These are phyloP conservation scores for Notechis scutatus DNA, from an alignment of 2,113 vertebrate species.

Conservation along the genomic window DNA sequence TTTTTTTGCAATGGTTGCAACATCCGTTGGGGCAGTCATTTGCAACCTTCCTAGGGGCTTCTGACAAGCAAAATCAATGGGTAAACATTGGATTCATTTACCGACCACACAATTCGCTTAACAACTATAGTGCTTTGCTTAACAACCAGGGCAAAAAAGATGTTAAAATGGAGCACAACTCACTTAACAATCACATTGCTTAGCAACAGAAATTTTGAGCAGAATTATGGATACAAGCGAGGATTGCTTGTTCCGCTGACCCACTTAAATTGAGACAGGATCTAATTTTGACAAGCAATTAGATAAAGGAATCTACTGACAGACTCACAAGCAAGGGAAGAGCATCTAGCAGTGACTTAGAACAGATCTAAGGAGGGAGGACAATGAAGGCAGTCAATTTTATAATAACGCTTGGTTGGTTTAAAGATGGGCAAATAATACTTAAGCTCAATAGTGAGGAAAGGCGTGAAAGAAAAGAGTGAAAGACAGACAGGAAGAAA, in stretches of 20 bases:
- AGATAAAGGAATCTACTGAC: neutral
- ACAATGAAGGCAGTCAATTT: neutral
- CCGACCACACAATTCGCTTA: neutral
- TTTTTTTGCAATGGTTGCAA: neutral
- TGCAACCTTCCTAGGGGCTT: neutral
- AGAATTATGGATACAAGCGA: neutral
- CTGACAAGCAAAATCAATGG: neutral
- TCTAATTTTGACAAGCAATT: neutral
- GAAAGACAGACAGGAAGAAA: neutral
- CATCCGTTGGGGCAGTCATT: neutral
- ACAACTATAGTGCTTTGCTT: neutral
- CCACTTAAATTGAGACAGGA: neutral
- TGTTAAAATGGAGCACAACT: neutral
- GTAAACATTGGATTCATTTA: neutral
- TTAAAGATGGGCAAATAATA: neutral
- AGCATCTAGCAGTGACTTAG: neutral
- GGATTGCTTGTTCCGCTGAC: neutral
- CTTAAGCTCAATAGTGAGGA: neutral
- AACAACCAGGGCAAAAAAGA: neutral
- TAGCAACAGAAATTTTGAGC: neutral
- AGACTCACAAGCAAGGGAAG: neutral
- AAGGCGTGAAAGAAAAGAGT: neutral
- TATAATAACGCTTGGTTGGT: neutral
- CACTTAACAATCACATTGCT: neutral
- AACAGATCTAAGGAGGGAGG: neutral